Evolutionary conservation across 1,140 invertebrate species (phyloP).

Genomic region (Bombyx mandarina): DNA sequence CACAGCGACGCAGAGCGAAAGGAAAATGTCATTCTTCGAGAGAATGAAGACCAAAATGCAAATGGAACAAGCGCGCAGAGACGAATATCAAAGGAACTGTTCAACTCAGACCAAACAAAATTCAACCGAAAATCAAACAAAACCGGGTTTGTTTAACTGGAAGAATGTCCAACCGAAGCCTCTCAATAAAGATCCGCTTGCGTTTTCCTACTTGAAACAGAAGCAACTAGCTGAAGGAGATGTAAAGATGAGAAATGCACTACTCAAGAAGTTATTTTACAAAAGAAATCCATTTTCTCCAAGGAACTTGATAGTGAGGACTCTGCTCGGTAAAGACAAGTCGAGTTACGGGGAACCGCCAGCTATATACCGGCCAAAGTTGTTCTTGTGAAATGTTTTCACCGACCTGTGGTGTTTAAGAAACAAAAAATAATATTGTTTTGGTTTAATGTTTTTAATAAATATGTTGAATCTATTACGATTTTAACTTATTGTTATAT

Average conservation of each 20-base stretch:
- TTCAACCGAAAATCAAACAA: constrained; percentile 10
- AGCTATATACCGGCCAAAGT: constrained; percentile 29
- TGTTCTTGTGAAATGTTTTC: constrained; percentile 32
- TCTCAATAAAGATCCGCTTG: constrained; percentile 21
- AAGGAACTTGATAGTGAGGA: constrained; percentile 42
- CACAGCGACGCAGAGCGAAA: constrained; percentile 47
- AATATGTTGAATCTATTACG: constrained; percentile 9
- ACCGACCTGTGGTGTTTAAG: constrained; percentile 6
- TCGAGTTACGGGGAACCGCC: constrained; percentile 39
- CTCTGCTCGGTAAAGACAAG: constrained; percentile 47
- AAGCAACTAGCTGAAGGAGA: constrained; percentile 41
- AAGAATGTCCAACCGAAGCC: constrained; percentile 35
- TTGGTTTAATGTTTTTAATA: constrained; percentile 14
- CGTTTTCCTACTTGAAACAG: constrained; percentile 33
- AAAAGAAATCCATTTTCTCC: constrained; percentile 58
- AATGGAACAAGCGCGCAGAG: background rate
- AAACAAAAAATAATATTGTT: constrained; percentile 7
- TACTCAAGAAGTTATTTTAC: constrained; percentile 52
- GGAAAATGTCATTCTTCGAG: constrained; percentile 38
- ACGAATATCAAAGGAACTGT: constrained; percentile 12
- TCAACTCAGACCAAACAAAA: constrained; percentile 18
- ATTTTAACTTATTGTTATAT: constrained; percentile 2
- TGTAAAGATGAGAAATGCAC: constrained; percentile 37
- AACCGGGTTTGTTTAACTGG: constrained; percentile 30
- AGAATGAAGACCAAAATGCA: constrained; percentile 36